Percentiles rank a stretch among this genome's conserved stretches.
phyloP scores from a whole-genome alignment of 37 sponge, comb jelly and placozoan species.

The Tethya wilhelma region DNA sequence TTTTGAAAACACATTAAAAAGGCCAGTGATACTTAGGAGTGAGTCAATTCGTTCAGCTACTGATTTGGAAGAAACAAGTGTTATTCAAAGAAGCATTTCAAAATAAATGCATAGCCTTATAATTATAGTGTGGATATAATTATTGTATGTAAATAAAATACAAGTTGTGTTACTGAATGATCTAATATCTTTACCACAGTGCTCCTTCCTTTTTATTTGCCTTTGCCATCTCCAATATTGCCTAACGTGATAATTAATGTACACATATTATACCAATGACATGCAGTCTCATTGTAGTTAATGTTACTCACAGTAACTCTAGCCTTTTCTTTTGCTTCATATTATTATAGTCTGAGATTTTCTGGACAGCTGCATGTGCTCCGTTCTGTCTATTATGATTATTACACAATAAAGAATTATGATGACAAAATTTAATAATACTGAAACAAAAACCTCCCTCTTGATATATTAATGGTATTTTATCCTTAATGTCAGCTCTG shows the following conservation, averaged over 20 bases:
- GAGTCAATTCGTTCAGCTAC: neutral
- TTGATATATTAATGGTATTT: constrained; percentile 12
- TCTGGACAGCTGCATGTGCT: constrained; percentile 61
- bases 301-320: constrained; percentile 50
- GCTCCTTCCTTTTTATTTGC: constrained; percentile 84
- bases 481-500: constrained; percentile 20
- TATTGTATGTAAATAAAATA: too few species aligned
- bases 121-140: too few species aligned
- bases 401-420: neutral
- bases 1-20: too few species aligned
- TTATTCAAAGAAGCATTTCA: neutral
- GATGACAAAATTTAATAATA: neutral
- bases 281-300: neutral
- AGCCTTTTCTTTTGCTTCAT: constrained; percentile 82
- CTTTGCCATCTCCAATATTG: constrained; percentile 79
- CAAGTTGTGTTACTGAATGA: too few species aligned
- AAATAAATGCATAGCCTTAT: too few species aligned
- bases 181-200: constrained; percentile 65
- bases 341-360: constrained; percentile 73
- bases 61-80: neutral
- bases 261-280: neutral
- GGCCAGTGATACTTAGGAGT: too few species aligned
- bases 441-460: neutral
- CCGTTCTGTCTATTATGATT: constrained; percentile 50
- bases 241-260: constrained; percentile 28